Percentiles rank a stretch among this genome's conserved stretches.
Conservation (phyloP, 2,113 vertebrate genomes). For the Pteropus alecto region DNA sequence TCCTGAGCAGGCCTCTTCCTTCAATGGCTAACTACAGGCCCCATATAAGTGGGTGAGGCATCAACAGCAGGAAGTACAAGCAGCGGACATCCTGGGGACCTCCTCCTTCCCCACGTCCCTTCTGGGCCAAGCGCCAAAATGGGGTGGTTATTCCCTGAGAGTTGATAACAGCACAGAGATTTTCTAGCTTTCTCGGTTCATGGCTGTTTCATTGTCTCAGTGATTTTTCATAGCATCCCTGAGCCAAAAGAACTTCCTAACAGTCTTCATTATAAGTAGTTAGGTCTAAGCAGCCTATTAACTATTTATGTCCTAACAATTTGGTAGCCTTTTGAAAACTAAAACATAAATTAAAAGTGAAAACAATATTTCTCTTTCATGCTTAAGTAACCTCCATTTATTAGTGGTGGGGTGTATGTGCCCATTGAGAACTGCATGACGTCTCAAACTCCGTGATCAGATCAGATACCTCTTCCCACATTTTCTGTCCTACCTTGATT, state of each 20-base stretch:
- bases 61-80: neutral
- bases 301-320: neutral
- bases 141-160: neutral
- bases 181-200: neutral
- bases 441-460: neutral
- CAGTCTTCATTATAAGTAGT: neutral
- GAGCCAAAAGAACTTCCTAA: neutral
- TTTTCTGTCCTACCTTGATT: neutral
- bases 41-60: neutral
- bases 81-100: neutral
- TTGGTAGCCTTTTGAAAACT: neutral
- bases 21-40: neutral
- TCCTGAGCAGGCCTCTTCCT: conserved; percentile 21
- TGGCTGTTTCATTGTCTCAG: neutral
- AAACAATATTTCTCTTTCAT: neutral
- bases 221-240: neutral
- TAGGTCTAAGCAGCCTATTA: neutral
- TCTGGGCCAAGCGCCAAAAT: neutral
- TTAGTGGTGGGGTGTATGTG: fast-evolving
- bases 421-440: fast-evolving
- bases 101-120: neutral
- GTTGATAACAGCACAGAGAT: neutral
- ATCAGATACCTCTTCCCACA: fast-evolving
- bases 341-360: neutral
- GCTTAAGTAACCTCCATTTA: neutral